Conservation (phyloP, 37 sponge, comb jelly and placozoan species). For the Hormiphora californensis region DNA sequence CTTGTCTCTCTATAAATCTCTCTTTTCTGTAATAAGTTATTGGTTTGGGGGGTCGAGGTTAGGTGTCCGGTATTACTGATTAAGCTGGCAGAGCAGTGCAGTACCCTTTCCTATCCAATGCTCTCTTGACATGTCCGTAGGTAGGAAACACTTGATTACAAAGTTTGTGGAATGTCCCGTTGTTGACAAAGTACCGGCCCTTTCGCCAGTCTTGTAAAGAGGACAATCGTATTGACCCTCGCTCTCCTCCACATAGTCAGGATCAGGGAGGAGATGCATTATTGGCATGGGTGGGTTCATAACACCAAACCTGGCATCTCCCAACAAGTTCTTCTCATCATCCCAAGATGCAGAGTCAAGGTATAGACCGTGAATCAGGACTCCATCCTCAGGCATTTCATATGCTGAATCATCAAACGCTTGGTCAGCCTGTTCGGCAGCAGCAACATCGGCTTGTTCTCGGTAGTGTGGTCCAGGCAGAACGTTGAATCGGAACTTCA, state of each 20-base stretch:
- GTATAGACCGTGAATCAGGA: conserved; percentile 88
- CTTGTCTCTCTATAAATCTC: too few relatives aligned
- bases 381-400: conserved; percentile 79
- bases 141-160: conserved; percentile 87
- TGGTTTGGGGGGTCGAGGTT: too few relatives aligned
- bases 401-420: background rate
- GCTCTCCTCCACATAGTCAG: conserved; percentile 36
- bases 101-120: conserved; percentile 95
- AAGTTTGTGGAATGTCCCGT: conserved; percentile 97
- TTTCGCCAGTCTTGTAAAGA: conserved; percentile 31
- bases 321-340: conserved; percentile 67
- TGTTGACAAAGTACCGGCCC: conserved; percentile 35
- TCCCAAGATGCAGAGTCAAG: conserved; percentile 92
- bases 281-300: conserved; percentile 72
- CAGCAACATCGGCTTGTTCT: conserved; percentile 71
- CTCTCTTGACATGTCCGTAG: conserved; percentile 69
- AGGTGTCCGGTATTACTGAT: conserved; percentile 61
- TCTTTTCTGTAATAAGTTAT: too few relatives aligned
- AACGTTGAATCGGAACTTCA: conserved; percentile 75
- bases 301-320: conserved; percentile 73
- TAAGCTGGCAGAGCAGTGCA: conserved; percentile 91
- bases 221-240: conserved; percentile 48
- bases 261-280: conserved; percentile 41
- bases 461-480: conserved; percentile 60
- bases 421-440: conserved; percentile 23